Conservation (phyloP, 1,140 invertebrate species). For the Chymomyza costata region DNA sequence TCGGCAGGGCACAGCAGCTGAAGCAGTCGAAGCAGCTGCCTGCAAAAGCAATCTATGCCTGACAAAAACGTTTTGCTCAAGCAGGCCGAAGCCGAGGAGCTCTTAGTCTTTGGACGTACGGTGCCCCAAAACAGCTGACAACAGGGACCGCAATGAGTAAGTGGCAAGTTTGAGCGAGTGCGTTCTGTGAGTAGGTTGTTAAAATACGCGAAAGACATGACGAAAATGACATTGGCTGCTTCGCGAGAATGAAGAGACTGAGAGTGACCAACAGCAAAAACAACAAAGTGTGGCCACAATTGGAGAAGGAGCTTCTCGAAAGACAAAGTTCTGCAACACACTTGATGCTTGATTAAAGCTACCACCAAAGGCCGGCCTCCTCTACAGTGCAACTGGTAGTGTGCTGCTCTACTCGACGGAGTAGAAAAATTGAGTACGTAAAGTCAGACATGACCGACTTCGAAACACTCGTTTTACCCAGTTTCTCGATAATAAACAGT, state of each 20-base stretch:
- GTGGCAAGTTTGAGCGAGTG: no score
- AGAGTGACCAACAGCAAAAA: neutral
- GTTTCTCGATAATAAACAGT: no score
- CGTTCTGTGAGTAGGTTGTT: neutral
- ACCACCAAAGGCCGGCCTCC: no score
- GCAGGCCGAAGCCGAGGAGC: neutral
- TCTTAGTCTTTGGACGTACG: neutral
- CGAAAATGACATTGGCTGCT: neutral
- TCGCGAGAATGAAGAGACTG: constrained; percentile 61
- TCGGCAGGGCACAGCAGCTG: no score
- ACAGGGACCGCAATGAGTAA: no score
- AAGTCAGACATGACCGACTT: no score
- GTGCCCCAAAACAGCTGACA: no score
- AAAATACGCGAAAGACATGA: neutral
- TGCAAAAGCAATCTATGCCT: constrained; percentile 1
- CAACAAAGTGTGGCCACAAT: neutral
- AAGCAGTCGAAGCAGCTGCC: neutral
- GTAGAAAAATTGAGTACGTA: no score
- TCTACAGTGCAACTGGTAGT: no score
- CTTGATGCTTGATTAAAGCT: constrained; percentile 4
- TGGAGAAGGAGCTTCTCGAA: no score
- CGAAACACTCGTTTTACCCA: no score
- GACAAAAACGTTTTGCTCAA: neutral
- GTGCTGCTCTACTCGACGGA: no score
- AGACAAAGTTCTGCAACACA: constrained; percentile 2